Evolutionary conservation across 2,113 vertebrate species (phyloP).

Genomic region (Ciconia boyciana): DNA sequence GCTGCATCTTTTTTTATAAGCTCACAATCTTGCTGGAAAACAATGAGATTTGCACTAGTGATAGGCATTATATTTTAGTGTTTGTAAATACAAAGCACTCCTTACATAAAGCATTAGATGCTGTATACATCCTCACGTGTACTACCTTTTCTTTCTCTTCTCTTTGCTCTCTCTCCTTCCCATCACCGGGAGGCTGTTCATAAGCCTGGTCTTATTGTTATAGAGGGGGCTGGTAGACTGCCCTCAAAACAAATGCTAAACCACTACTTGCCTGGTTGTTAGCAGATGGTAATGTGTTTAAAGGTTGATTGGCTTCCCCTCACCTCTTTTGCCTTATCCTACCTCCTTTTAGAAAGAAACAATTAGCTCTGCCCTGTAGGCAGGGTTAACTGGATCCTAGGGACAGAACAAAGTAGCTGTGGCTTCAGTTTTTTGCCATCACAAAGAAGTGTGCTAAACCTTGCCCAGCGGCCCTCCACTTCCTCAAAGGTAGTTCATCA

Average conservation of each 20-base stretch:
- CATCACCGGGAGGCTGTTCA: background rate
- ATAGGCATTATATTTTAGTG: background rate
- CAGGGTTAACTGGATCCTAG: background rate
- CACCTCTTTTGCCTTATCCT: background rate
- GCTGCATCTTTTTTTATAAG: background rate
- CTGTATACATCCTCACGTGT: background rate
- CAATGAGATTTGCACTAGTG: background rate
- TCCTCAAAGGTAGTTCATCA: background rate
- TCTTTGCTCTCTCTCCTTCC: background rate
- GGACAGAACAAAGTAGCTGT: background rate
- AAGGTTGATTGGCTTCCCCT: conserved; percentile 2
- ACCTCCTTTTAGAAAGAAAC: background rate
- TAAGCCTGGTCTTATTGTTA: background rate
- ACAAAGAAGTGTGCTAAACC: background rate
- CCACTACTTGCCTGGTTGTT: background rate
- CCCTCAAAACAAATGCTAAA: background rate
- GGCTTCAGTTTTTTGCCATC: background rate
- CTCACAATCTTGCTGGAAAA: background rate
- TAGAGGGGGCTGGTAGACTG: background rate
- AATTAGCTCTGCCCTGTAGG: background rate
- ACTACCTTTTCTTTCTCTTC: background rate
- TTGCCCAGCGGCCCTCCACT: background rate
- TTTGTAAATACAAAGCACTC: background rate
- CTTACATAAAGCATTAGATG: background rate
- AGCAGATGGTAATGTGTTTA: conserved; percentile 18